A percentile compares a stretch with the other conserved stretches of the same genome.
phyloP scores from a whole-genome alignment of 1,140 invertebrate genomes.

The Wasmannia auropunctata region DNA sequence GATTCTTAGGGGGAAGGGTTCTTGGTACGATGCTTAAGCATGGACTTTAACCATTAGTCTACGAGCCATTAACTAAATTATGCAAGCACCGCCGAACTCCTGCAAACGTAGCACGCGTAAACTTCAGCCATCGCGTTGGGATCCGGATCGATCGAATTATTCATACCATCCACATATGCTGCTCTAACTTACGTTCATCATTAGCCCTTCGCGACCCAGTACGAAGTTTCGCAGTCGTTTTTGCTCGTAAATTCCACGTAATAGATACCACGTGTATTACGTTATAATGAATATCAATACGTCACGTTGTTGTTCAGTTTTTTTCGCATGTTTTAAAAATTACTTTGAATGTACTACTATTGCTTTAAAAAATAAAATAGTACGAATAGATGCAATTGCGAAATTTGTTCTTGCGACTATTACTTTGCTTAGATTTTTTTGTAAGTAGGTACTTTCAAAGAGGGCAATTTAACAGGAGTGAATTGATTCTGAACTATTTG shows the following conservation, averaged over 20 bases:
- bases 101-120: slow-evolving; percentile 63
- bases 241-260: background rate
- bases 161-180: slow-evolving; percentile 55
- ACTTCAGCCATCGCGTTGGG: slow-evolving; percentile 64
- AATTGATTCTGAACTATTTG: slow-evolving; percentile 10
- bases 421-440: background rate
- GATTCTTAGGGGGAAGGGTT: slow-evolving; percentile 56
- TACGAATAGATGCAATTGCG: background rate
- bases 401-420: background rate
- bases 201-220: slow-evolving; percentile 40
- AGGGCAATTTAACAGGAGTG: background rate
- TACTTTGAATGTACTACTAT: background rate
- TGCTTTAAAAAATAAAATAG: background rate
- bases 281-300: background rate
- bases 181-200: slow-evolving; percentile 53
- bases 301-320: background rate
- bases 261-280: background rate
- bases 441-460: background rate
- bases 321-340: background rate
- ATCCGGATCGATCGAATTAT: slow-evolving; percentile 70
- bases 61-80: slow-evolving; percentile 74
- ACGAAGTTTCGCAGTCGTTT: slow-evolving; percentile 21
- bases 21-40: slow-evolving; percentile 62
- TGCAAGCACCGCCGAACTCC: slow-evolving; percentile 59
- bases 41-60: slow-evolving; percentile 66